Conservation (phyloP, 2,888 invertebrate genomes). For the Drosophila neonasuta region DNA sequence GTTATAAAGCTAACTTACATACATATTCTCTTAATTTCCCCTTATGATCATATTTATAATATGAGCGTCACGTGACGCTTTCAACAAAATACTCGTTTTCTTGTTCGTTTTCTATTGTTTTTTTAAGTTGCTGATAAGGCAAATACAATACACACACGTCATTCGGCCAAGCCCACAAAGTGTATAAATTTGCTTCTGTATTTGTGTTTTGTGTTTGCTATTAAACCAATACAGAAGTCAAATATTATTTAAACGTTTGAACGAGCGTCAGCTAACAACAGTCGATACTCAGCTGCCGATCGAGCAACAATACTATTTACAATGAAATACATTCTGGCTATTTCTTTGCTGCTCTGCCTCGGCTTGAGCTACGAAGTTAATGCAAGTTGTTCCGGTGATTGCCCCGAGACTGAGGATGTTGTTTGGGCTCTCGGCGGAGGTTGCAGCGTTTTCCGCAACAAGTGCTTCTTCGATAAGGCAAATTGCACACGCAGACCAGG, state of each 20-base stretch:
- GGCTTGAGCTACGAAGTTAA: slow-evolving; percentile 36
- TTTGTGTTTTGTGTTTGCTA: background rate
- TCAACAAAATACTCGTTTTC: background rate
- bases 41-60: background rate
- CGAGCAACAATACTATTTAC: slow-evolving; percentile 23
- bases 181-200: background rate
- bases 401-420: slow-evolving; percentile 60
- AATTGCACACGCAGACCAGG: slow-evolving; percentile 56
- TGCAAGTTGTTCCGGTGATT: slow-evolving; percentile 43
- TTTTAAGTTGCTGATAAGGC: slow-evolving; percentile 6
- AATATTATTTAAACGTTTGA: slow-evolving; percentile 33
- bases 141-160: slow-evolving; percentile 1
- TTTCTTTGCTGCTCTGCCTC: slow-evolving; percentile 36
- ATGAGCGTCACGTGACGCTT: background rate
- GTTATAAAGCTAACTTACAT: no score
- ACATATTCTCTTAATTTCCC: background rate
- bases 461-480: slow-evolving; percentile 54
- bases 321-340: slow-evolving; percentile 44
- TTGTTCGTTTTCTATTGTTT: background rate
- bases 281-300: slow-evolving; percentile 1
- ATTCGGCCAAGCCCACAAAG: background rate
- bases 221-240: slow-evolving; percentile 4
- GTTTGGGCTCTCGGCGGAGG: slow-evolving; percentile 57
- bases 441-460: slow-evolving; percentile 60
- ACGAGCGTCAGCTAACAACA: background rate